Percentiles rank a stretch among this genome's conserved stretches.
Conservation (phyloP, 2,113 vertebrate genomes). For the Anoura caudifer region DNA sequence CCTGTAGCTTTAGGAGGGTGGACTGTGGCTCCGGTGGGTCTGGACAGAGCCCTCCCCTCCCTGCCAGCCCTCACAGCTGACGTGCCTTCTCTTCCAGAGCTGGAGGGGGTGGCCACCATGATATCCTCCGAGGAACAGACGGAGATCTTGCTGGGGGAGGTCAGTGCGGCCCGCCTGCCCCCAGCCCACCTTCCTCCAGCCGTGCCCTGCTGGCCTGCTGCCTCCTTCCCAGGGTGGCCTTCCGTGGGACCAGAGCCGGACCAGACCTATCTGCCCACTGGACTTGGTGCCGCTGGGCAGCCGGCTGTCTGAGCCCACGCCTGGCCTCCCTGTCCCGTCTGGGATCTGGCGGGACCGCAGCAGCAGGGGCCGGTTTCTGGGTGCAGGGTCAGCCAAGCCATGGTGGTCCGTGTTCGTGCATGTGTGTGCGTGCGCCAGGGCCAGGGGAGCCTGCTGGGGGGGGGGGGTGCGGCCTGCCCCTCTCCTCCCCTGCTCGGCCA, state of each 20-base stretch:
- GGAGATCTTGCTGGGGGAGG: constrained; percentile 82
- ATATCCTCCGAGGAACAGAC: background rate
- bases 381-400: background rate
- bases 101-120: background rate
- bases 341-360: background rate
- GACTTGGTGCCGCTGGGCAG: background rate
- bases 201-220: rapidly evolving
- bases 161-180: constrained; percentile 33
- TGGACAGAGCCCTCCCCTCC: background rate
- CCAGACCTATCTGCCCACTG: background rate
- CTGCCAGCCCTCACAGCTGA: background rate
- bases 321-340: background rate
- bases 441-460: background rate
- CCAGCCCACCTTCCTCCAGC: rapidly evolving
- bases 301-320: background rate
- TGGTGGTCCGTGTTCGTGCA: rapidly evolving
- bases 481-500: too few relatives aligned
- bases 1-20: rapidly evolving
- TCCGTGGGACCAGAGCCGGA: background rate
- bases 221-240: background rate
- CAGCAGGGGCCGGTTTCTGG: background rate
- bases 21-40: rapidly evolving
- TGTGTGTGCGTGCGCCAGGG: rapidly evolving
- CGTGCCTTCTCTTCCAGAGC: constrained; percentile 22
- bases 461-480: background rate